Percentiles rank a stretch among this genome's conserved stretches.
Conservation (phyloP, 2,797 vertebrate genomes). For the Sebastes matsubarae region DNA sequence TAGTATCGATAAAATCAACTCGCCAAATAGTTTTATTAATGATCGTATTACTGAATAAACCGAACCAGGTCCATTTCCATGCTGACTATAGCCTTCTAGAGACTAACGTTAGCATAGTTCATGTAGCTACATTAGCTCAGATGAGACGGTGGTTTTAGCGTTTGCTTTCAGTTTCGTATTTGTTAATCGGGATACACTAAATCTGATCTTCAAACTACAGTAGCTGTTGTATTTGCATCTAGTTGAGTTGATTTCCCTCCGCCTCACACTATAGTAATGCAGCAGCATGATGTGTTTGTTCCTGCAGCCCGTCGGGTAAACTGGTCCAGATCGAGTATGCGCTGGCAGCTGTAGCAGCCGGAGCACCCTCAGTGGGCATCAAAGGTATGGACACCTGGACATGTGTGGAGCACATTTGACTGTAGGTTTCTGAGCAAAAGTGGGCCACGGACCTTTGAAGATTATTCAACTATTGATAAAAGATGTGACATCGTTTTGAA, state of each 20-base stretch:
- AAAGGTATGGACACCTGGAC: constrained; percentile 74
- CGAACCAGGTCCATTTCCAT: neutral
- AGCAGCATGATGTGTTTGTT: neutral
- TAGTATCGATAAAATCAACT: accelerated
- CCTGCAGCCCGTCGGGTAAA: constrained; percentile 94
- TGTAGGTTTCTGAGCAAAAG: neutral
- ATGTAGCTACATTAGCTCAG: constrained; percentile 9
- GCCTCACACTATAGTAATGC: neutral
- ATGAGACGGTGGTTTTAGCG: constrained; percentile 44
- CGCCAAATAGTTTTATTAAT: accelerated
- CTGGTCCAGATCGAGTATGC: constrained; percentile 99
- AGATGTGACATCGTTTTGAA: neutral
- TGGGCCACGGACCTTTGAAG: accelerated
- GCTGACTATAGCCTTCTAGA: too few species aligned
- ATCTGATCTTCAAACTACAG: neutral
- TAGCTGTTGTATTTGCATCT: accelerated
- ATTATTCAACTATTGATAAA: neutral
- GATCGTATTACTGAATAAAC: accelerated
- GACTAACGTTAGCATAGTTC: neutral
- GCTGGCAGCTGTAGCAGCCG: constrained; percentile 96
- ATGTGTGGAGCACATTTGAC: neutral
- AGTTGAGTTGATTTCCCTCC: accelerated
- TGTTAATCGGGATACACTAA: neutral
- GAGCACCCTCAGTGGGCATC: constrained; percentile 96
- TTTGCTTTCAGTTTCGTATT: constrained; percentile 75